Evolutionary conservation across 2,888 invertebrate genomes (phyloP), one percentile per base, ranked within the genome.

Genomic region (Stenotaenia linearis): DNA sequence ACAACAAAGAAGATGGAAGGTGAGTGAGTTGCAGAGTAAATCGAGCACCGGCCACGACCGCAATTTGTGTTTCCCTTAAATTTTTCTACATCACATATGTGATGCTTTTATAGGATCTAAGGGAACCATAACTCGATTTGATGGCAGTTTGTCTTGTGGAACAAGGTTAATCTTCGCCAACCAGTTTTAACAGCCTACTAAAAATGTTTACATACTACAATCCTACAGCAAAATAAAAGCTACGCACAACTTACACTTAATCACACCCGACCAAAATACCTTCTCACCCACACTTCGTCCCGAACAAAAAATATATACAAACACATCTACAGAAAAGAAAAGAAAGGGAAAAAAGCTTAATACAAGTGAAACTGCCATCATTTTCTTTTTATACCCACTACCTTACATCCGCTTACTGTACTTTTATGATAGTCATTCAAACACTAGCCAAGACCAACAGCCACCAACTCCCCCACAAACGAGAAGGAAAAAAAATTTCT

Each of bases 361-460:
- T 56, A 56, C 56, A 56, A 56, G 21, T 56, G 56, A 6, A 56
- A 56, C 56, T 56, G 18, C 56, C 23, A 56, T 56, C 56, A 56
- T 56, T 56, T 56, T 56, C 56, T 56, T 56, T 56, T 56, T 56
- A 56, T 56, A 56, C 56, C 56, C 56, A 56, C 56, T 56, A 56
- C 56, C 56, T 56, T 56, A 56, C 56, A 56, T 56, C 56, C 56
- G 56, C 56, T 56, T 56, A 56, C 56, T 56, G 56, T 56, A 56
- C 56, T 56, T 56, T 56, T 56, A 56, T 56, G 56, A 23, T 56
- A 56, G 56, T 56, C 56, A 23, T 56, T 56, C 56, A 56, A 56
- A 56, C 56, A 56, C 56, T 56, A n/a, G 56, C 56, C 56, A 56
- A 56, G 56, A 56, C 7, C 7, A 7, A n/a, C 56, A 21, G 7